A percentile compares a stretch with the other conserved stretches of the same genome.
phyloP scores from a whole-genome alignment of 2,888 invertebrate genomes.

The Amphipoea oculea region DNA sequence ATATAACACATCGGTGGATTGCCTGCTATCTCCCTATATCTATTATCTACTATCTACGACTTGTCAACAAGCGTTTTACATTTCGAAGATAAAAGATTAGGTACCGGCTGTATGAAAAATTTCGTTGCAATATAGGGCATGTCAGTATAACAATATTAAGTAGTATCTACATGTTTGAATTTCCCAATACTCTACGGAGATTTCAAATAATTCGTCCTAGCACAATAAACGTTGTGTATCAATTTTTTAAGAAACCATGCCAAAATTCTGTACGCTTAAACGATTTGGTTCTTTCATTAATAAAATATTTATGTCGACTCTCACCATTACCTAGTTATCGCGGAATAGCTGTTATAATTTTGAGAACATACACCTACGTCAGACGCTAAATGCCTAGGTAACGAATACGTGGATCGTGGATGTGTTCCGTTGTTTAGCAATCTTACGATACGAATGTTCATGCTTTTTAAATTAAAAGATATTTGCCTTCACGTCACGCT shows the following conservation, averaged over 20 bases:
- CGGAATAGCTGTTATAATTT: constrained; percentile 31
- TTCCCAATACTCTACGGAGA: constrained; percentile 43
- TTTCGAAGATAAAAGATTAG: constrained; percentile 78
- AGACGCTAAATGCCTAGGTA: constrained; percentile 27
- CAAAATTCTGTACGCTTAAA: constrained; percentile 3
- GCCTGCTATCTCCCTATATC: constrained; percentile 69
- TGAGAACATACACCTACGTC: constrained; percentile 16
- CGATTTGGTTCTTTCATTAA: constrained; percentile 14
- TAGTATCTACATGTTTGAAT: constrained; percentile 51
- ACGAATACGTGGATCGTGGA: constrained; percentile 21
- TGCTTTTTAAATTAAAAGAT: constrained; percentile 46
- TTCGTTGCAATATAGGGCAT: constrained; percentile 59
- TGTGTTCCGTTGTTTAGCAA: constrained; percentile 39
- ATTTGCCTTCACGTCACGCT: constrained; percentile 44
- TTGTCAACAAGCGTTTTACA: constrained; percentile 83
- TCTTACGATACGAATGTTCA: constrained; percentile 29
- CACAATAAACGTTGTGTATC: constrained; percentile 9
- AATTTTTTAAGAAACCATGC: constrained; percentile 9
- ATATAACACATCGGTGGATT: constrained; percentile 68
- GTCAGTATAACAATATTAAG: constrained; percentile 60
- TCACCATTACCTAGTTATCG: constrained; percentile 38
- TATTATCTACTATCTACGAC: constrained; percentile 73
- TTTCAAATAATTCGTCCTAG: constrained; percentile 15
- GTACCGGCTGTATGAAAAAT: constrained; percentile 64
- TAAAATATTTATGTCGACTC: constrained; percentile 17